These are phyloP conservation scores for Drosophila ficusphila DNA, from an alignment of 1,140 invertebrate genomes.

Conservation along the genomic window DNA sequence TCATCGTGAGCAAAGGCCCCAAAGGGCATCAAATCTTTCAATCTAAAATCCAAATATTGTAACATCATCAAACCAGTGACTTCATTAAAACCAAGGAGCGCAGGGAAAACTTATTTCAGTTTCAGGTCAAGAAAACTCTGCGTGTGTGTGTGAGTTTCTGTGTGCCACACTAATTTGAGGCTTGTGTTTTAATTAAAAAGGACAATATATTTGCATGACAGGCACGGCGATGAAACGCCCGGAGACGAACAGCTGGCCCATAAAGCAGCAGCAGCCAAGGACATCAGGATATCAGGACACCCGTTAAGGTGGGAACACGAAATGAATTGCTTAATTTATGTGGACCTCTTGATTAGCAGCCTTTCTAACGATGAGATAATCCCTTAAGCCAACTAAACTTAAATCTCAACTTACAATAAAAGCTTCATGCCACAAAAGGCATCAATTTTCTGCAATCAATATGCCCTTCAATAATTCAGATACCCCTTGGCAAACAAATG, in stretches of 20 bases:
- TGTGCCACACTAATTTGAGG: slow-evolving; percentile 67
- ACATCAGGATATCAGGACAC: slow-evolving; percentile 17
- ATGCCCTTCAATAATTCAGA: background rate
- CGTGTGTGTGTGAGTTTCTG: slow-evolving; percentile 22
- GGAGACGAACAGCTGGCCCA: slow-evolving; percentile 66
- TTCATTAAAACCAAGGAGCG: slow-evolving; percentile 43
- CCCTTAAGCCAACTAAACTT: too few species aligned
- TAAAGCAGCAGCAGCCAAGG: slow-evolving; percentile 44
- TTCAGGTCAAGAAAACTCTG: slow-evolving; percentile 51
- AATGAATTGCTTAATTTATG: slow-evolving; percentile 24
- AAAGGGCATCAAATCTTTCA: slow-evolving; percentile 50
- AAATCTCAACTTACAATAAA: too few species aligned
- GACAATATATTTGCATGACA: slow-evolving; percentile 79
- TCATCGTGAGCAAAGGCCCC: slow-evolving; percentile 23
- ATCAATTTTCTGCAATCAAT: background rate
- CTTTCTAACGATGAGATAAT: background rate
- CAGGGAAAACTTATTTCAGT: slow-evolving; percentile 42
- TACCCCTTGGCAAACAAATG: slow-evolving; percentile 13
- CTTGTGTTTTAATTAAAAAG: slow-evolving; percentile 82
- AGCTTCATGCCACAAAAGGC: too few species aligned
- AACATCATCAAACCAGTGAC: slow-evolving; percentile 59
- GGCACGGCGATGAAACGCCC: slow-evolving; percentile 23
- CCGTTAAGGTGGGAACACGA: slow-evolving; percentile 13
- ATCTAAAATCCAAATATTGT: slow-evolving; percentile 65
- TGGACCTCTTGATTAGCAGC: background rate